Evolutionary conservation across 2,797 vertebrate genomes (phyloP), one percentile per base, ranked within the genome.

Genomic region (Thalassophryne amazonica): DNA sequence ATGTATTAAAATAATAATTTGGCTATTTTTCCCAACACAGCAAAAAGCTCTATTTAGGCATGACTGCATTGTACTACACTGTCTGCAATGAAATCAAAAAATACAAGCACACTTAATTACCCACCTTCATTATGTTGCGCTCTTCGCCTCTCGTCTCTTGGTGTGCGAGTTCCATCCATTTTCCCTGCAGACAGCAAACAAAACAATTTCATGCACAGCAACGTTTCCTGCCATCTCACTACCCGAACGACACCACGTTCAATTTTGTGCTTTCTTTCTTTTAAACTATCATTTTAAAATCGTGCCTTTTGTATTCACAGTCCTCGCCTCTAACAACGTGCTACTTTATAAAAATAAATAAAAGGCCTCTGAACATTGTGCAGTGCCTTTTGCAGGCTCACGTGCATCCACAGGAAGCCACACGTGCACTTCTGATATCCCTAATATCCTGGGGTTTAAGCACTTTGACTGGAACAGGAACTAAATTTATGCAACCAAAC

Each of bases 41-140:
- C 48, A 49, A 31, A 24, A 19, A 30, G 14, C 41, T 53, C 34
- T 11, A 60, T 60, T 76, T 49, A 54, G 36, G 34, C 38, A 22
- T 46, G 37, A 41, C 38, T 10, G 40, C 34, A 58, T 63, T 80
- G 73, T 73, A 55, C 50, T 29, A 36, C 9, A 7, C 49, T 17
- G 60, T 42, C 59, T 57, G 48, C 56, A 7, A 47, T 60, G 30
- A 59, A 68, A 80, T 72, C 41, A 63, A 80, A 84, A 76, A 61
- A 36, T n/a, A 27, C 25, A 49, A 69, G 62, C 71, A 50, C 7
- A 13, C 32, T 55, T 60, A 79, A 78, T 73, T 73, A 65, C 67
- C 66, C 61, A 94, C 94, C 94, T 93, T 97, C 94, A 35, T 97
- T 97, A 88, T 97, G 94, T 67, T 97, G 94, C 4, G 94, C 93